Base-by-base conservation (phyloP, 2,113 vertebrate species). In the Murina feae region DNA sequence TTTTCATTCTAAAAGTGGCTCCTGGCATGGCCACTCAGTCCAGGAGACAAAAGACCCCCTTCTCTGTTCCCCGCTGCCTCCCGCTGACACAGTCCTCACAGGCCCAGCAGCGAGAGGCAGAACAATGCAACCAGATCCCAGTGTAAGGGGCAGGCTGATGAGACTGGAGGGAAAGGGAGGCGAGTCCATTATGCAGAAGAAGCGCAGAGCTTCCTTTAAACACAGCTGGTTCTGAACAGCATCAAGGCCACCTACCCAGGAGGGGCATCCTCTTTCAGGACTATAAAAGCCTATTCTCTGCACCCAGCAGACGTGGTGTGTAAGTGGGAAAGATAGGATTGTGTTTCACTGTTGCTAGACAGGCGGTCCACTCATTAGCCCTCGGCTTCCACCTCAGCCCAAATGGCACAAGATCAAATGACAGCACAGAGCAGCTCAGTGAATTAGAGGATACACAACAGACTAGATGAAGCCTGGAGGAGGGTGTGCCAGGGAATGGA, bases 271-370 rank as follows among this genome's bases (percentile, higher is more conserved):
- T 55, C 72, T 80, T 72, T 87, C 87, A 23, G 39, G 35, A 42
- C 60, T 53, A 35, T 6, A 72, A 88, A 90, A 93, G 49, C 68
- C 58, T 47, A 3, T 58, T 92, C 51, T 94, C 71, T 47, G 32
- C 25, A 20, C 4, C 92, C 37, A 23, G 53, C 66, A 90, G 32
- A 76, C 10, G 17, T 0, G 14, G 9, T 20, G 17, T 18, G 12
- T 28, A 71, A 80, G 35, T 3, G 1, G 32, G 44, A 72, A 91
- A 68, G 75, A 39, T 0, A 78, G 16, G 90, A 88, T 55, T 65
- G 6, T 25, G 87, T 92, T 81, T 88, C 90, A 58, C 28, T 47
- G 28, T 93, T 94, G 87, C 93, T 95, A 92, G 76, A 90, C 51
- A 78, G 84, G 66, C 0, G 0, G 60, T 74, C 39, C 47, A 25